Evolutionary conservation across 2,888 invertebrate genomes (phyloP).

Genomic region (Hemistola chrysoprasaria): DNA sequence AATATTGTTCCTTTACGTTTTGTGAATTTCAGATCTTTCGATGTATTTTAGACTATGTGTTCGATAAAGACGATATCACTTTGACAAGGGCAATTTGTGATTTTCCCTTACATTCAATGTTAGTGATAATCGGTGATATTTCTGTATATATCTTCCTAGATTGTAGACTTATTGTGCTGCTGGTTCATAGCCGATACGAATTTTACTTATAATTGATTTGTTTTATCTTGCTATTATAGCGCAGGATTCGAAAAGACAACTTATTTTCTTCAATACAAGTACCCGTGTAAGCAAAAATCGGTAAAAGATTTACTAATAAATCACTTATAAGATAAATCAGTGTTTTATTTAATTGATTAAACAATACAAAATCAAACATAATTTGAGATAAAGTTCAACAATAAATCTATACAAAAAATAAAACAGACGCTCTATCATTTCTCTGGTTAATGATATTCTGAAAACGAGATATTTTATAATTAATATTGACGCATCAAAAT

Average conservation of each 20-base stretch:
- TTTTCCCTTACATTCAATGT: not conserved
- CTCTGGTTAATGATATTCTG: no score
- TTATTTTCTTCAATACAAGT: slow-evolving; percentile 19
- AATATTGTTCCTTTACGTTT: slow-evolving; percentile 9
- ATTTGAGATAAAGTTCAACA: not conserved
- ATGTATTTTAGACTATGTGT: no score
- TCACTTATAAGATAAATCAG: slow-evolving; percentile 17
- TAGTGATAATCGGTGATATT: slow-evolving; percentile 16
- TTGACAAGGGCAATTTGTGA: no score
- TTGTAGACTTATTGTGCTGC: slow-evolving; percentile 19
- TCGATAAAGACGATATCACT: no score
- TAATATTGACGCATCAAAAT: no score
- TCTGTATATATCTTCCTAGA: slow-evolving; percentile 25
- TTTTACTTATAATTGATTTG: slow-evolving; percentile 12
- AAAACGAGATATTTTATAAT: no score
- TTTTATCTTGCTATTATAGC: slow-evolving; percentile 14
- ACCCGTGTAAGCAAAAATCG: slow-evolving; percentile 27
- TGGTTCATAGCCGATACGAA: slow-evolving; percentile 10
- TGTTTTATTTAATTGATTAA: slow-evolving; percentile 12
- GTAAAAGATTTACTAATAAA: slow-evolving; percentile 35
- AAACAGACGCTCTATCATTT: slow-evolving; percentile 5
- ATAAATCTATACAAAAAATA: slow-evolving; percentile 5
- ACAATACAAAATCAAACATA: not conserved
- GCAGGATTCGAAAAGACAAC: slow-evolving; percentile 23
- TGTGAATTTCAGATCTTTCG: not conserved